Percentiles rank a stretch among this genome's conserved stretches.
These are phyloP conservation scores for Gymnogyps californianus DNA, from an alignment of 2,113 vertebrate genomes.

Conservation along the genomic window DNA sequence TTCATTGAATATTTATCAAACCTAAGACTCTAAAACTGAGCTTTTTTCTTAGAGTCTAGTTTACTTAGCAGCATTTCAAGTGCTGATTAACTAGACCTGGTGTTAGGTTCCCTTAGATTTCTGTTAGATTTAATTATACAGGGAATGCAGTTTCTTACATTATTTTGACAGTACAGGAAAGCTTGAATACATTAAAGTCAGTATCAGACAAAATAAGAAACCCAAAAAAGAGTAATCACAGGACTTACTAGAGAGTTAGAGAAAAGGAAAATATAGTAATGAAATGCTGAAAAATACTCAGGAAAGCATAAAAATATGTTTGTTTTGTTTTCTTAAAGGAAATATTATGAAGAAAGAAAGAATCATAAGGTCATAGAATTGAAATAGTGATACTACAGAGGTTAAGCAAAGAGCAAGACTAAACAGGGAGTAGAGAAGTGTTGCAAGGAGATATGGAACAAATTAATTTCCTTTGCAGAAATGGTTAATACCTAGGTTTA, in stretches of 20 bases:
- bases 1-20: background rate
- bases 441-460: background rate
- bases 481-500: background rate
- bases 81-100: background rate
- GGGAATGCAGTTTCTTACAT: background rate
- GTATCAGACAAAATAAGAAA: background rate
- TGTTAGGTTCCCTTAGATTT: background rate
- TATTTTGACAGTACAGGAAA: background rate
- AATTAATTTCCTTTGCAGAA: background rate
- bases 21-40: background rate
- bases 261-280: background rate
- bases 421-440: background rate
- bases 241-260: background rate
- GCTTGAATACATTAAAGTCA: background rate
- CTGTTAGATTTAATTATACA: constrained; percentile 39
- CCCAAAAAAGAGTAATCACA: background rate
- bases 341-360: background rate
- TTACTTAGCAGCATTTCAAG: background rate
- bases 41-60: background rate
- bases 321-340: background rate
- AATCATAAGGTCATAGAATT: background rate
- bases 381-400: background rate
- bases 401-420: background rate
- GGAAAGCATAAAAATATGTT: background rate
- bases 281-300: background rate